phyloP scores from a whole-genome alignment of 1,140 invertebrate species.

The Lepidostoma basale region DNA sequence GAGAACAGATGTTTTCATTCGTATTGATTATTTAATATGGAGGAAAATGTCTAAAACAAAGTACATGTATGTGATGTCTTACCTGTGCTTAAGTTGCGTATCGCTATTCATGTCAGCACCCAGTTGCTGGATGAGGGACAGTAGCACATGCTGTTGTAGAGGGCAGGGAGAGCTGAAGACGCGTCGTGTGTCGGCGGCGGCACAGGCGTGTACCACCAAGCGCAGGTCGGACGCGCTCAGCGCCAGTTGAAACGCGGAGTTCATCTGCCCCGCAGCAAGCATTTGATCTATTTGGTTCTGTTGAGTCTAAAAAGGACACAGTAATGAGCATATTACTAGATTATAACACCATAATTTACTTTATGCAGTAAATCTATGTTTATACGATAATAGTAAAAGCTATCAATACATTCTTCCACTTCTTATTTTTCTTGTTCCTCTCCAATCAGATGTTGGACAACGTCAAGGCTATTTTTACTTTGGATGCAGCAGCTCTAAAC shows the following conservation, averaged over 20 bases:
- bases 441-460: no score
- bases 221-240: conserved; percentile 84
- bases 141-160: conserved; percentile 82
- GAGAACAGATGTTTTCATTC: no score
- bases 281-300: conserved; percentile 76
- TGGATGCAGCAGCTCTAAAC: no score
- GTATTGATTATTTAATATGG: conserved; percentile 23
- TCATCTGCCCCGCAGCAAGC: conserved; percentile 76
- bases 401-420: no score
- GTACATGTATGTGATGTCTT: conserved; percentile 39
- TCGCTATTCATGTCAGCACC: conserved; percentile 83
- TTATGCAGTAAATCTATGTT: no score
- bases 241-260: conserved; percentile 89
- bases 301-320: conserved; percentile 55
- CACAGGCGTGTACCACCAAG: conserved; percentile 83
- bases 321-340: no score
- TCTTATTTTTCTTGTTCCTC: no score
- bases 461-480: no score
- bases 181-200: conserved; percentile 75
- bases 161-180: conserved; percentile 78
- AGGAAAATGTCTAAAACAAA: conserved; percentile 8
- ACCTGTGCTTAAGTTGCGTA: conserved; percentile 90
- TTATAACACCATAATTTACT: no score
- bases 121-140: conserved; percentile 92
- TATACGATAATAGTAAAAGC: no score